A percentile compares a stretch with the other conserved stretches of the same genome.
Conservation (phyloP, 2,113 vertebrate genomes). For the Garra rufa region DNA sequence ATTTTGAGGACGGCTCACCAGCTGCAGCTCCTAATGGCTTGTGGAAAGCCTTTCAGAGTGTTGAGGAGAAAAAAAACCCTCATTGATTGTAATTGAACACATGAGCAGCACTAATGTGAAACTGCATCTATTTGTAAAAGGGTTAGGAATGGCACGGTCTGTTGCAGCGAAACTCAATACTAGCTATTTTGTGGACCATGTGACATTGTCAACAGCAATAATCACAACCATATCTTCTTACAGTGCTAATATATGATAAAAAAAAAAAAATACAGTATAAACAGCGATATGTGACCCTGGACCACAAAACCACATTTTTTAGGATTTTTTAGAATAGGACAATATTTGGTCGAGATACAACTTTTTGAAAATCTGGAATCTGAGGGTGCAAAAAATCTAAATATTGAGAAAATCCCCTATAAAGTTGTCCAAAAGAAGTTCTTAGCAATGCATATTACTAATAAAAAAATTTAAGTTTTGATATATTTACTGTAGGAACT, state of each 20-base stretch:
- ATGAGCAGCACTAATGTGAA: background rate
- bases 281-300: no score
- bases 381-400: no score
- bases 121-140: constrained; percentile 5
- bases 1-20: background rate
- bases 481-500: no score
- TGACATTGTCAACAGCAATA: background rate
- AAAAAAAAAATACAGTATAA: no score
- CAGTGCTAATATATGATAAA: background rate
- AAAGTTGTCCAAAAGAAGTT: no score
- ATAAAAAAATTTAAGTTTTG: no score
- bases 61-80: background rate
- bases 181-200: background rate
- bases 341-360: no score
- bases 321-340: no score
- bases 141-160: background rate
- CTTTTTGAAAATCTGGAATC: no score
- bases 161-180: background rate
- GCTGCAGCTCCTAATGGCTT: constrained; percentile 27
- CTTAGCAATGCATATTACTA: no score
- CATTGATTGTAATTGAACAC: constrained; percentile 1
- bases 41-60: background rate
- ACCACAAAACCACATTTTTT: no score
- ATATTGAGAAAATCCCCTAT: no score
- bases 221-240: constrained; percentile 6